Percentiles rank a stretch among this genome's conserved stretches.
phyloP scores from a whole-genome alignment of 1,140 invertebrate species.

The Pseudobourletiella spinata region DNA sequence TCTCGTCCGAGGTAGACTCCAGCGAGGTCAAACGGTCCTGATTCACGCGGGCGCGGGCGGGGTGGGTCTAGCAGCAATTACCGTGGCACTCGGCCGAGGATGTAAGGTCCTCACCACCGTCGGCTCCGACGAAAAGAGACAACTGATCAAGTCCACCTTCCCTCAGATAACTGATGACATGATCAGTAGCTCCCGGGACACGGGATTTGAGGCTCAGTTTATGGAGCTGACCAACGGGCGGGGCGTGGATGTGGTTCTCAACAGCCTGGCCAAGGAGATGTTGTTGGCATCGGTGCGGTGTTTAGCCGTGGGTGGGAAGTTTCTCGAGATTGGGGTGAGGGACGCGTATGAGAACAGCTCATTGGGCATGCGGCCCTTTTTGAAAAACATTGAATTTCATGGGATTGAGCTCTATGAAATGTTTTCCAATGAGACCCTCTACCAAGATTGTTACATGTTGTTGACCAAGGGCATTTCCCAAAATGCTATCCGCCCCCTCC shows the following conservation, averaged over 20 bases:
- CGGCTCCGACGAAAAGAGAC: conserved; percentile 57
- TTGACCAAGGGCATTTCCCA: no score
- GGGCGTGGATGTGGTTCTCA: conserved; percentile 68
- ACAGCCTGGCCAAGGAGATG: conserved; percentile 70
- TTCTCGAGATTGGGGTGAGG: conserved; percentile 58
- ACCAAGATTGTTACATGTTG: no score
- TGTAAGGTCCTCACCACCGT: conserved; percentile 64
- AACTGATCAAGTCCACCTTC: conserved; percentile 56
- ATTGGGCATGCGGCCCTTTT: no score
- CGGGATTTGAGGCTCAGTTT: no score
- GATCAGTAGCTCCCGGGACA: conserved; percentile 64
- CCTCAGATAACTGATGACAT: conserved; percentile 54
- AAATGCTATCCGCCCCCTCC: no score
- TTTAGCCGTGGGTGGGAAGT: conserved; percentile 55
- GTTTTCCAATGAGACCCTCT: no score
- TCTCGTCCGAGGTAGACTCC: conserved; percentile 70
- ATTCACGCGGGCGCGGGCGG: conserved; percentile 90
- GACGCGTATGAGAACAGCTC: conserved; percentile 44
- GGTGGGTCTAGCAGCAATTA: conserved; percentile 69
- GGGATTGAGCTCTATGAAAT: conserved; percentile 91
- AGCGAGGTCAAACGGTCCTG: conserved; percentile 71
- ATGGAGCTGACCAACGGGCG: conserved; percentile 48
- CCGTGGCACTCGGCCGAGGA: conserved; percentile 52
- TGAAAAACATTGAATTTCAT: no score
- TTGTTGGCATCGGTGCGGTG: conserved; percentile 57